phyloP scores from a whole-genome alignment of 2,113 vertebrate species.

The Oncorhynchus masou region DNA sequence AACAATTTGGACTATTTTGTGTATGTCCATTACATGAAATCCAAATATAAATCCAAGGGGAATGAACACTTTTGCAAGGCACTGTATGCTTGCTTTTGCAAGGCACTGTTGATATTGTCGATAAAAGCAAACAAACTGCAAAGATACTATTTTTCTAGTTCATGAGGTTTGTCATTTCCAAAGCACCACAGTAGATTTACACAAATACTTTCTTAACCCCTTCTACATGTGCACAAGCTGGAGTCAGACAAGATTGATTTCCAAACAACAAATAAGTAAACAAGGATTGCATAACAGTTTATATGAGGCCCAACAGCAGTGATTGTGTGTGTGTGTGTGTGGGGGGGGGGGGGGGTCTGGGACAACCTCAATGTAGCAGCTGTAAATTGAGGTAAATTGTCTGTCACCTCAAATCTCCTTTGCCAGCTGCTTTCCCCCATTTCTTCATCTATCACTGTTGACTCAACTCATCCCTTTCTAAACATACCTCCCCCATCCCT shows the following conservation, averaged over 20 bases:
- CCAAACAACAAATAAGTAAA: not conserved
- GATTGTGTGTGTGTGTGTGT: not conserved
- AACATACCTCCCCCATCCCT: not conserved
- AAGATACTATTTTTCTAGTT: not conserved
- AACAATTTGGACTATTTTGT: too few relatives aligned
- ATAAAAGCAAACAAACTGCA: not conserved
- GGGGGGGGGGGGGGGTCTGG: too few relatives aligned
- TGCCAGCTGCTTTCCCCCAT: constrained; percentile 35
- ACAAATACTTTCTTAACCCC: not conserved
- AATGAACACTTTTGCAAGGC: too few relatives aligned
- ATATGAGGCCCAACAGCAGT: not conserved
- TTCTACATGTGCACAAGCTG: not conserved
- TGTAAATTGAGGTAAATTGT: constrained; percentile 44
- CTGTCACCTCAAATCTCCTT: constrained; percentile 41
- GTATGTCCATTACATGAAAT: too few relatives aligned
- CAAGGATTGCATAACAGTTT: not conserved
- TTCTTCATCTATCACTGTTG: constrained; percentile 38
- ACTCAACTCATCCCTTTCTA: not conserved
- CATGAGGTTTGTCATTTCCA: not conserved
- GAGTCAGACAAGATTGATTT: not conserved
- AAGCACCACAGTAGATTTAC: not conserved
- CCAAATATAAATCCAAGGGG: too few relatives aligned
- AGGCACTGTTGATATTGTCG: not conserved
- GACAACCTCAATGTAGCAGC: not conserved
- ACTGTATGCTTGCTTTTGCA: not conserved